phyloP scores from a whole-genome alignment of 64 coral and sea anemone genomes.

The Trachythela sp. region DNA sequence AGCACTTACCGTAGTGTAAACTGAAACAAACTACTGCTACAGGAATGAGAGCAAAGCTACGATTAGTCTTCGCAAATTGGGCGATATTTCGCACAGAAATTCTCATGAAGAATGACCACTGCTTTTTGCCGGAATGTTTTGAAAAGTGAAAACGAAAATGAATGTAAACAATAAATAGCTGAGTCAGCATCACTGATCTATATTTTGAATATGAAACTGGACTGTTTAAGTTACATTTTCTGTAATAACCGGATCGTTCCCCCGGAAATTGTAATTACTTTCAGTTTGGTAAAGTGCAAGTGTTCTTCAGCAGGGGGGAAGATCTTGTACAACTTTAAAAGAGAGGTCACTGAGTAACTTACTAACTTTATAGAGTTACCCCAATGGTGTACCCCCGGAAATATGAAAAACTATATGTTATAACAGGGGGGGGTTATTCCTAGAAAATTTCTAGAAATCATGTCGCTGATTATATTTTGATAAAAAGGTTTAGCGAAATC shows the following conservation, averaged over 20 bases:
- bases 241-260: not conserved
- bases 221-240: not conserved
- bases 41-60: not conserved
- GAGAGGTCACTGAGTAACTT: too few relatives aligned
- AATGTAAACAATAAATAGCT: not conserved
- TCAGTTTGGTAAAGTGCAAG: not conserved
- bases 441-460: too few relatives aligned
- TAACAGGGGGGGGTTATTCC: too few relatives aligned
- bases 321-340: not conserved
- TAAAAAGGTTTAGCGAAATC: too few relatives aligned
- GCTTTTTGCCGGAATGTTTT: not conserved
- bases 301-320: not conserved
- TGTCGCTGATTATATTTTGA: too few relatives aligned
- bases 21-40: not conserved
- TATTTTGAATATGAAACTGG: not conserved
- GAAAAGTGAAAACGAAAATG: not conserved
- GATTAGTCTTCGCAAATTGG: not conserved
- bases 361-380: too few relatives aligned
- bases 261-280: not conserved
- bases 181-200: not conserved
- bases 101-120: not conserved
- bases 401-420: too few relatives aligned
- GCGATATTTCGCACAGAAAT: not conserved
- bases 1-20: not conserved
- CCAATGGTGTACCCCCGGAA: too few relatives aligned